Percentiles rank a stretch among this genome's conserved stretches.
phyloP scores from a whole-genome alignment of 2,888 invertebrate species.

The Lasioglossum zephyrum region DNA sequence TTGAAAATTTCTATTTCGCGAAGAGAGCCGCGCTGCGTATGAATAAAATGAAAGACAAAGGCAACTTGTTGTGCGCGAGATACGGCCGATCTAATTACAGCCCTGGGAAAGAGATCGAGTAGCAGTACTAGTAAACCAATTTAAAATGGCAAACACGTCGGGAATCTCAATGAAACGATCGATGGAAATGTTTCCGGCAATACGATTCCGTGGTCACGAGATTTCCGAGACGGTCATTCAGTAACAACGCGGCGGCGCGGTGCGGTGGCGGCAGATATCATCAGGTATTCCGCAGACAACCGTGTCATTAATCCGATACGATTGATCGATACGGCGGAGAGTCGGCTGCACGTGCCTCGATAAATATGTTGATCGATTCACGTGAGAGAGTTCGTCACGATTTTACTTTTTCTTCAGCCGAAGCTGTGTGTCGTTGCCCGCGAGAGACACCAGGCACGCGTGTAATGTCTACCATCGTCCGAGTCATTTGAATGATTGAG shows the following conservation, averaged over 20 bases:
- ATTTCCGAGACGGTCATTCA: constrained; percentile 25
- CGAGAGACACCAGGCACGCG: neutral
- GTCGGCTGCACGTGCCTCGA: constrained; percentile 48
- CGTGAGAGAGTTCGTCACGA: constrained; percentile 41
- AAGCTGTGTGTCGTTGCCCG: neutral
- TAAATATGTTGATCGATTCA: constrained; percentile 72
- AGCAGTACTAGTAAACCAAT: neutral
- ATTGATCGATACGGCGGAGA: constrained; percentile 44
- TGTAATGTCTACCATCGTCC: neutral
- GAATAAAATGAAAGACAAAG: neutral
- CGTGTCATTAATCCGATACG: constrained; percentile 54
- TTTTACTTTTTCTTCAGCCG: constrained; percentile 11
- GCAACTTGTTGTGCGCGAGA: neutral
- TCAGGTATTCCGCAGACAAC: constrained; percentile 44
- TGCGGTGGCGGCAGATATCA: constrained; percentile 1
- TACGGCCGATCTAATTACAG: constrained; percentile 9
- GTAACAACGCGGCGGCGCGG: constrained; percentile 1
- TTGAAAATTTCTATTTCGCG: neutral
- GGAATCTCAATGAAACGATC: constrained; percentile 1
- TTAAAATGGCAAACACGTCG: constrained; percentile 10
- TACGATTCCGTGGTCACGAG: constrained; percentile 15
- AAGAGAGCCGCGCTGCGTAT: neutral
- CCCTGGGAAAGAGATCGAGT: neutral
- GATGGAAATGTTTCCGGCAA: constrained; percentile 25
- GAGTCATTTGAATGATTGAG: neutral